Evolutionary conservation across 2,797 vertebrate species (phyloP), one percentile per base, ranked within the genome.

Genomic region (Silurus aristotelis): DNA sequence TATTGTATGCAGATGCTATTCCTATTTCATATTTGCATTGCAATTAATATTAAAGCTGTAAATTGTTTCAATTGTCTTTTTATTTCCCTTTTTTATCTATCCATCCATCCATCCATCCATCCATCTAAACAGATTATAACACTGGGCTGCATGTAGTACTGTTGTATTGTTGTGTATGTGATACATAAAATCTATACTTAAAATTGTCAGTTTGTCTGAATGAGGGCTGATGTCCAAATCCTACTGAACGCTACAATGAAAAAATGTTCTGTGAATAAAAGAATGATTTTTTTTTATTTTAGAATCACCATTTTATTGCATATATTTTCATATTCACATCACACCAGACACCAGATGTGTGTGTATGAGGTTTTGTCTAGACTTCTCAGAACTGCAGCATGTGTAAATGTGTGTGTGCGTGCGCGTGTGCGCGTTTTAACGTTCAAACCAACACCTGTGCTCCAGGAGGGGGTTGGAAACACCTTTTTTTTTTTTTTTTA

Each of bases 381-480:
- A 8, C 64, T 68, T 17, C 55, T 38, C 27, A 70, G 55, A 82
- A 72, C 27, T 13, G 12, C n/a, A 25, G 58, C 68, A 31, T 64
- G 70, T 73, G 68, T 75, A 70, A 55, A n/a, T 66, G 72, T 73
- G 66, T 84, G 77, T 75, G 48, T 73, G 73, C 55, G 58, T 79
- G 56, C 84, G 52, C 76, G 55, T 56, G 46, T 87, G 60, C 56
- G 72, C 55, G 27, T 78, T 73, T 82, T 82, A 72, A 68, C 7
- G 56, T 67, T 82, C 67, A 71, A 76, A 48, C 72, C 27, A 64
- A 83, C 85, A 86, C 85, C 85, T 86, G 85, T 83, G 85, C 67
- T 70, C 20, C 85, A 79, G 85, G 61, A 83, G 85, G 85, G 73
- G 80, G 76, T 20, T 56, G 17, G 73, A 83, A 83, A 43, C 81